Evolutionary conservation across 1,140 invertebrate genomes (phyloP), one percentile per base, ranked within the genome.

Genomic region (Temnothorax curvispinosus): DNA sequence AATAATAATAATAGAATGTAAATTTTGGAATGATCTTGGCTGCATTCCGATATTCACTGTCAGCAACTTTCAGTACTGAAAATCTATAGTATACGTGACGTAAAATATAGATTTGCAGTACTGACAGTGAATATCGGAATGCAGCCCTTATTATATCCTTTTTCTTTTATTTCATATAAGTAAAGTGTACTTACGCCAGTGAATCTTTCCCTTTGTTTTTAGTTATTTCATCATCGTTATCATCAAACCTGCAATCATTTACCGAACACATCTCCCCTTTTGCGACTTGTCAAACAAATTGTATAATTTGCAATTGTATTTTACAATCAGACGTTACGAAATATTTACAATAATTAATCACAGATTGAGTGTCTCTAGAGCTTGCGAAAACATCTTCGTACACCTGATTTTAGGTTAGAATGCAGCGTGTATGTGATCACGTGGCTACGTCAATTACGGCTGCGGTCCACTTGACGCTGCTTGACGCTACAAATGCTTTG

Each of bases 201-300:
- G 3, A n/a, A 13, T 81, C 21, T 75, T 38, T 27, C 3, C 0
- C 15, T 18, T 38, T 0, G 9, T 13, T 35, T 32, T 69, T 18
- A 15, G n/a, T 2, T 21, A 13, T 27, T 18, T 64, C 60, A 5
- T 58, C 60, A 3, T 41, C 44, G 44, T 56, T 60, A 15, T 7
- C 47, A 47, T 86, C 60, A n/a, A 15, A 88, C 7, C 11, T 58
- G 15, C 54, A 64, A 8, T 13, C 15, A 1, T 76, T 90, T 38
- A 88, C 18, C 1, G 89, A 62, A 71, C 89, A 90, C 89, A 90
- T 90, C 15, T 38, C 82, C 8, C 0, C 27, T 38, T 60, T 15
- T 18, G 4, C 8, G 35, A 21, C 1, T 44, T 81, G 15, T 80
- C 27, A 4, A n/a, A 15, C 8, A 62, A 44, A 62, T 3, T 27